Evolutionary conservation across 1,140 invertebrate species (phyloP), one percentile per base, ranked within the genome.

Genomic region (Drosophila ogumai): DNA sequence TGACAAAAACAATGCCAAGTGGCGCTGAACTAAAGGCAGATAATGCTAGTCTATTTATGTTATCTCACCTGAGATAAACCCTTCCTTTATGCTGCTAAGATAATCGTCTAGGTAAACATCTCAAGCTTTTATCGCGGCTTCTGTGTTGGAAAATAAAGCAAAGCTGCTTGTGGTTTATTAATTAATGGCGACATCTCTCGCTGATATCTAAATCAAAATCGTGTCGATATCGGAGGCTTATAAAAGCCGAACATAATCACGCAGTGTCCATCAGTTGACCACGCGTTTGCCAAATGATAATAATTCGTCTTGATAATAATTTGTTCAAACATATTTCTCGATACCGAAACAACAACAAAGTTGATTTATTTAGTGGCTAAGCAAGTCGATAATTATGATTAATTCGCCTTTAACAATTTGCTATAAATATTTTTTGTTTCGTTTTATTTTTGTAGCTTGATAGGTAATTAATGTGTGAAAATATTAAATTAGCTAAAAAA

Each of bases 61-160:
- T 50, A 57, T 57, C 55, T 46, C 41, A 59, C 43, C 60, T 46
- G 0, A 25, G 10, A 17, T 38, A 58, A 52, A 10, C 31, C 55
- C 4, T n/a, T 25, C 19, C 17, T n/a, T 22, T 12, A 6, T 3
- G 13, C 5, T 40, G 15, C 13, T 19, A 34, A 31, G 12, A 38
- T 25, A 56, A 54, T 57, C 17, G 12, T 15, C 49, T 36, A 5
- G 2, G 41, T 13, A 46, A 49, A 50, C 44, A 41, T 43, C 28
- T 31, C 15, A 17, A 28, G 9, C 71, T 69, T 34, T 58, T 65
- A 64, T 64, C 38, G 25, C n/a, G 60, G 64, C 77, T 81, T 40
- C 78, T 81, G 78, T 65, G 41, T 25, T 38, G 2, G 7, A 49
- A 55, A 15, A 13, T 25, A 55, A 6, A 9, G 12, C 31, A 28